These are phyloP conservation scores for Dynastes hyllus DNA, from an alignment of 2,888 invertebrate genomes.

Conservation along the genomic window DNA sequence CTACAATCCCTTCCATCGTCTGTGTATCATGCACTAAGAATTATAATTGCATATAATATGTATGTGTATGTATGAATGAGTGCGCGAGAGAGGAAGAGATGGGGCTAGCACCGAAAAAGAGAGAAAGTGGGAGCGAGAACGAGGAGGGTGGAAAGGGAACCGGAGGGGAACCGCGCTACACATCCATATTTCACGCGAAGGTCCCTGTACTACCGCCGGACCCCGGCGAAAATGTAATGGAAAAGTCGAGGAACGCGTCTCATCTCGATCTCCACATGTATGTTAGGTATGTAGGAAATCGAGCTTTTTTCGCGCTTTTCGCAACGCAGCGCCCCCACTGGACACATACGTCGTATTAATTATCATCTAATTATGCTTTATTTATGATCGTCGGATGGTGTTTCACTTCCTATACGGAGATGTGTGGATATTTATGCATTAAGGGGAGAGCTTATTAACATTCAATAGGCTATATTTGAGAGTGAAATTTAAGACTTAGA, in stretches of 20 bases:
- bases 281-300: constrained; percentile 18
- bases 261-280: constrained; percentile 26
- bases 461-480: background rate
- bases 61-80: constrained; percentile 65
- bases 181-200: constrained; percentile 66
- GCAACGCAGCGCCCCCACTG: constrained; percentile 26
- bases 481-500: constrained; percentile 10
- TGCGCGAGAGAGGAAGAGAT: constrained; percentile 54
- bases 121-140: background rate
- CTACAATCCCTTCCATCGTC: constrained; percentile 65
- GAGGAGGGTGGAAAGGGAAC: background rate
- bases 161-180: constrained; percentile 50
- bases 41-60: constrained; percentile 72
- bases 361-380: constrained; percentile 67
- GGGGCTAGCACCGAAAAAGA: background rate
- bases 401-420: constrained; percentile 16
- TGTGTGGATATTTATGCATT: constrained; percentile 4
- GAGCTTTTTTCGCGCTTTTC: constrained; percentile 46
- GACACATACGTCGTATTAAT: constrained; percentile 65
- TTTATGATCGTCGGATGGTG: constrained; percentile 60
- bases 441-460: background rate
- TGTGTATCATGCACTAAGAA: constrained; percentile 69
- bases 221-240: constrained; percentile 44
- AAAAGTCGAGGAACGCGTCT: constrained; percentile 52
- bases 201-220: constrained; percentile 45